A percentile compares a stretch with the other conserved stretches of the same genome.
These are phyloP conservation scores for Nylanderia fulva DNA, from an alignment of 1,140 invertebrate genomes.

Conservation along the genomic window DNA sequence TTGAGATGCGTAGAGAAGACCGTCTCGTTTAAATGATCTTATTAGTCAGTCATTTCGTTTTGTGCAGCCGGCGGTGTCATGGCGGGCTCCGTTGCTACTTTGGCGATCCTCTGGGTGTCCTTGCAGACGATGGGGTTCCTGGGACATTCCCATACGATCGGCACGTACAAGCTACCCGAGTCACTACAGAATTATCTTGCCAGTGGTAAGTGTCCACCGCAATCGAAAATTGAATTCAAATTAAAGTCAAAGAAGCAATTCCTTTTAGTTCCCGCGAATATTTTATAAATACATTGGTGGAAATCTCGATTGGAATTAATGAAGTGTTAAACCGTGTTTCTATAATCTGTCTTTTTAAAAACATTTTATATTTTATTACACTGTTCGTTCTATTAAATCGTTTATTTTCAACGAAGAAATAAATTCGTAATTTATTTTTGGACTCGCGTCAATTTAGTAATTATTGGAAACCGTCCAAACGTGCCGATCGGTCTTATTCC, in stretches of 20 bases:
- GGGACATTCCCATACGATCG: slow-evolving; percentile 74
- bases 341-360: not conserved
- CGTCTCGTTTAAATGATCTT: not conserved
- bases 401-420: not conserved
- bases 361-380: not conserved
- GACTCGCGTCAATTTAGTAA: slow-evolving; percentile 6
- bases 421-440: not conserved
- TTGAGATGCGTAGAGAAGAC: slow-evolving; percentile 12
- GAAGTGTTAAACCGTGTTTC: not conserved
- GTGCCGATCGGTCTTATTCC: not conserved
- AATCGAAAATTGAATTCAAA: not conserved
- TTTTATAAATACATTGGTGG: not conserved
- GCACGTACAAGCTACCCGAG: slow-evolving; percentile 73
- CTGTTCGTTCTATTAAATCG: not conserved
- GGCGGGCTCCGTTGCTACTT: slow-evolving; percentile 80
- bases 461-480: slow-evolving; percentile 14
- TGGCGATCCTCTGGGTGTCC: slow-evolving; percentile 81
- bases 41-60: slow-evolving; percentile 55
- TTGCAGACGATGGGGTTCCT: slow-evolving; percentile 81
- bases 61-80: slow-evolving; percentile 81
- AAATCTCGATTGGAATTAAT: not conserved
- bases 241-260: not conserved
- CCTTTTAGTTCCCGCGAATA: not conserved
- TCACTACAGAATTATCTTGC: slow-evolving; percentile 74
- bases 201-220: slow-evolving; percentile 41